Base-by-base conservation (phyloP, 2,113 vertebrate species). In the Ceratotherium simum region DNA sequence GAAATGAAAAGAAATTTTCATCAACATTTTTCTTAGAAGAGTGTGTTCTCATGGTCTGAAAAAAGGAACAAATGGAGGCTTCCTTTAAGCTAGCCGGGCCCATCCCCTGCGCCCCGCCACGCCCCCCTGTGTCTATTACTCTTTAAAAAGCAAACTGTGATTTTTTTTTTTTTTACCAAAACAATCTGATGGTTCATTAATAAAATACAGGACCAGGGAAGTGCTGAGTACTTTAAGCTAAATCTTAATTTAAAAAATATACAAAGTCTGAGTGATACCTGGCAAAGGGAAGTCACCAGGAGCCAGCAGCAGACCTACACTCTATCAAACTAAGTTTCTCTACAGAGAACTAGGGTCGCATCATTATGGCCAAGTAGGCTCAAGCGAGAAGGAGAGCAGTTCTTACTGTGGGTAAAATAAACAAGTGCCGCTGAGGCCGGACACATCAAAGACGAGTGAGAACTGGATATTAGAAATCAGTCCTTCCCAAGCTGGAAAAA, bases 131-230 rank as follows among this genome's bases (percentile, higher is more conserved):
- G 20, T 31, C 54, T 64, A 36, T 27, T 29, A 25, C 51, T 23
- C 36, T 80, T 82, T 76, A n/a, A 81, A 93, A 91, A 46, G 36
- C 13, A 46, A 21, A 92, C 78, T 70, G 73, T 48, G 20, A 64
- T 79, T 42, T 42, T 46, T 42, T 46, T 39, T 48, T 72, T 62
- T 86, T 46, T 2, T n/a, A 58, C 3, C 29, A 60, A 97, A 85
- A 80, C 31, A 73, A 75, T 78, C 29, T 48, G 67, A 96, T 81
- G 65, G 31, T 3, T 89, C 13, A 9, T 91, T 72, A 84, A 70
- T 58, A 96, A 96, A 93, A 82, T 29, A 62, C 5, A 93, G 91
- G 64, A 69, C 31, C 36, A 70, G 23, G 3, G 16, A 91, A 96
- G n/a, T 16, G 29, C 56, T 82, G 6, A 67, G 16, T 42, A 8